Conservation (phyloP, 92 coral and sea anemone species). For the Plumapathes pennacea region DNA sequence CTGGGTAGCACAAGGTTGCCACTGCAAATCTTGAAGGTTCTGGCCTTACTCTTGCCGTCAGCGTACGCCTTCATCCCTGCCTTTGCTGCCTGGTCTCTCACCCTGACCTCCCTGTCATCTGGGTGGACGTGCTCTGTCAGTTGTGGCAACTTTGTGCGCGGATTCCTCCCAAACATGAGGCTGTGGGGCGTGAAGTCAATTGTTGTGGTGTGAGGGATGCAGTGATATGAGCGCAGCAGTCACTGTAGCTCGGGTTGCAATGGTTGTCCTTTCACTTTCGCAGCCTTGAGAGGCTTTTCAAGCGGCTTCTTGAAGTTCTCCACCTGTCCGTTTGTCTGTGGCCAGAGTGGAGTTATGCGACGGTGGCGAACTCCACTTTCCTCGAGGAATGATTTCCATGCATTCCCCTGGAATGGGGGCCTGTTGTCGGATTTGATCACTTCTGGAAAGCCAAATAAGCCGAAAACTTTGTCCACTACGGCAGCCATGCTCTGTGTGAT, state of each 20-base stretch:
- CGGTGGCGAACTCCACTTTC: slow-evolving; percentile 9
- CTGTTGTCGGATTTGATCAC: slow-evolving; percentile 36
- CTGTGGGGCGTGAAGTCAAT: slow-evolving; percentile 13
- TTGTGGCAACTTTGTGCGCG: slow-evolving; percentile 23
- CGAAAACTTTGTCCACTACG: slow-evolving; percentile 17
- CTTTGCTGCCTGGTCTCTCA: slow-evolving; percentile 18
- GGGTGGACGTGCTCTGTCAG: slow-evolving; percentile 24
- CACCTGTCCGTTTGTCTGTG: slow-evolving; percentile 3
- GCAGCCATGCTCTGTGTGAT: slow-evolving; percentile 9
- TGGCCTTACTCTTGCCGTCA: too few species aligned
- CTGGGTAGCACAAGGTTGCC: too few species aligned
- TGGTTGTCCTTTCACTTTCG: slow-evolving; percentile 11
- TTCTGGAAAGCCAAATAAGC: slow-evolving; percentile 11
- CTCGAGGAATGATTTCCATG: slow-evolving; percentile 14
- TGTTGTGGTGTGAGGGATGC: slow-evolving; percentile 26
- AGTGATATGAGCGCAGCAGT: slow-evolving; percentile 21
- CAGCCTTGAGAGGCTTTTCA: slow-evolving; percentile 7
- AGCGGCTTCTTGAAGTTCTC: slow-evolving; percentile 10
- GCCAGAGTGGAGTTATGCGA: slow-evolving; percentile 2
- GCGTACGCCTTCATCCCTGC: slow-evolving; percentile 16
- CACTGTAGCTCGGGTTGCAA: slow-evolving; percentile 5
- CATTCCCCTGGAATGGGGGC: slow-evolving; percentile 31
- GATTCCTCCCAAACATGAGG: slow-evolving; percentile 20
- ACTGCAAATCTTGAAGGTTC: too few species aligned
- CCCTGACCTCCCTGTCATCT: slow-evolving; percentile 13